phyloP scores from a whole-genome alignment of 2,888 invertebrate genomes.

The Megaustenia siamemsis region DNA sequence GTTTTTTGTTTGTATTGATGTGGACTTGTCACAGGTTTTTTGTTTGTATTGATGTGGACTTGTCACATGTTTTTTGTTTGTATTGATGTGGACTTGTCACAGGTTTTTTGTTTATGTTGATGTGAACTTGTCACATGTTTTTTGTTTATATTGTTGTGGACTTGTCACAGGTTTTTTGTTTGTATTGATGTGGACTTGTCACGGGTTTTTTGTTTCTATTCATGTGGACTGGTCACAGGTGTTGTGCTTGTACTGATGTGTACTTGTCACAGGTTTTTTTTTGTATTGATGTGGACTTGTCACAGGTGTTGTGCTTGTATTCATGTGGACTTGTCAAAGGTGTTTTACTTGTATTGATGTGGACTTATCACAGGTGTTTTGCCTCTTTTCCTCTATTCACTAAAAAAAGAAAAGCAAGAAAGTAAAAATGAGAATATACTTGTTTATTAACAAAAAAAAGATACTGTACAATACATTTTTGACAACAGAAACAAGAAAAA shows the following conservation, averaged over 20 bases:
- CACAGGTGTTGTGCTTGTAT: conserved; percentile 64
- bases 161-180: conserved; percentile 67
- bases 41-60: too few species aligned
- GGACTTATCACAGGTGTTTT: neutral
- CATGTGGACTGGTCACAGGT: conserved; percentile 72
- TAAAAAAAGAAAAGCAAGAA: too few species aligned
- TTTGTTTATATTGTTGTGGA: conserved; percentile 76
- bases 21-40: conserved; percentile 70
- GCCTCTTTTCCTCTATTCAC: neutral
- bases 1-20: conserved; percentile 75
- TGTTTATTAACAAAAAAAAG: too few species aligned
- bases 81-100: conserved; percentile 69
- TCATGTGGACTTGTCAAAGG: conserved; percentile 72
- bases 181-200: conserved; percentile 69
- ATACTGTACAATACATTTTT: too few species aligned
- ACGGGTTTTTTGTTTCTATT: conserved; percentile 74
- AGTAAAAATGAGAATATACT: too few species aligned
- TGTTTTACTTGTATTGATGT: neutral
- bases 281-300: conserved; percentile 75
- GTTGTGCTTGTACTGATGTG: conserved; percentile 65
- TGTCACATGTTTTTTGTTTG: conserved; percentile 73
- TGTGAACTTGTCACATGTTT: conserved; percentile 74
- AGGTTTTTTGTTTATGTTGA: conserved; percentile 75
- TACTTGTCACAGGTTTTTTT: conserved; percentile 75
- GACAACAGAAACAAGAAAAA: too few species aligned